Base-by-base conservation (phyloP, 2,888 invertebrate species). In the Caenorhabditis zanzibari region DNA sequence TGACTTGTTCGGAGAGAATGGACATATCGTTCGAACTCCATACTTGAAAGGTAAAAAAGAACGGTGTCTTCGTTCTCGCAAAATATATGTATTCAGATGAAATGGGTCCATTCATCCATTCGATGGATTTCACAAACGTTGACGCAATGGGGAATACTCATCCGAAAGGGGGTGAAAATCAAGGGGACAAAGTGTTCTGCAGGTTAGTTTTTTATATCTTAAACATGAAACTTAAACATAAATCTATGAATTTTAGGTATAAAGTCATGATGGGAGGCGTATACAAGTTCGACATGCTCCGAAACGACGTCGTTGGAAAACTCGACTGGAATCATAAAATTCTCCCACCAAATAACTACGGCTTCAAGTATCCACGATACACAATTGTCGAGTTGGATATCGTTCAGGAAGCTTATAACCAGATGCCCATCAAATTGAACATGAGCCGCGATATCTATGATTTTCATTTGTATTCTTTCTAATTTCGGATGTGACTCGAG, bases 391-490 rank as follows among this genome's bases (percentile, higher is more conserved):
- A 80, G 28, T 41, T 84, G 44, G 84, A 84, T 35, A 73, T 84
- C 19, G 81, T 81, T 32, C 84, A 84, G 26, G 22, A 63, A 41
- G 84, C 77, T 0, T 7, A 22, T 4, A 64, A 22, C 26, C 28
- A 63, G 35, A 63, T 49, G 56, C 54, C 69, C n/a, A 73, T 76
- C 9, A 41, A 71, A 26, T 9, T 83, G 19, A 54, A 75, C 9
- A 16, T 28, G 9, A 66, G 38, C 10, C 52, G 79, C 9, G 58
- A 35, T 6, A 28, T 83, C 22, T 80, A 83, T 54, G 83, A 83
- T 69, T 83, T 83, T 49, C 83, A 83, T 28, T 64, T 83, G 16
- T 83, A 64, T 24, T 83, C 79, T 14, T 80, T 75, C 24, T 82
- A 59, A 63, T 49, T 32, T 49, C 19, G 24, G 44, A 3, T 24